These are phyloP conservation scores for Dasysyrphus tricinctus DNA, from an alignment of 2,888 invertebrate species.

Conservation along the genomic window DNA sequence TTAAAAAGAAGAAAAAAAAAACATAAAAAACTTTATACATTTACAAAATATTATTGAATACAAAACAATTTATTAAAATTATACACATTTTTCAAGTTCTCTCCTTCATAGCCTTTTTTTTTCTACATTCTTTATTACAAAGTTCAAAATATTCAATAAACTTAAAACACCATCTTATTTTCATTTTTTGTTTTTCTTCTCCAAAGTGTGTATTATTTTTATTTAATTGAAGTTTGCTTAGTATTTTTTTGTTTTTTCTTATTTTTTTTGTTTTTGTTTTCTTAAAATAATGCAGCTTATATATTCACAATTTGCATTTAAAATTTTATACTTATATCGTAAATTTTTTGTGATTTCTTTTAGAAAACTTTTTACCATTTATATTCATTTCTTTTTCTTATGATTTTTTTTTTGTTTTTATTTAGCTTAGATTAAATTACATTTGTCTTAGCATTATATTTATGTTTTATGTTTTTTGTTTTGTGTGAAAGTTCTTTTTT, in stretches of 20 bases:
- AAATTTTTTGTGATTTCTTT: slow-evolving; percentile 67
- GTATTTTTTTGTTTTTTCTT: slow-evolving; percentile 22
- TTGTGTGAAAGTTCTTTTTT: slow-evolving; percentile 64
- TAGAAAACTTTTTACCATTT: slow-evolving; percentile 75
- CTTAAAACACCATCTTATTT: slow-evolving; percentile 46
- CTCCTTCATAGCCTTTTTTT: slow-evolving; percentile 43
- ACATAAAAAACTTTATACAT: slow-evolving; percentile 61
- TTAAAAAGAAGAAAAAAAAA: background rate
- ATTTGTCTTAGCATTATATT: slow-evolving; percentile 70
- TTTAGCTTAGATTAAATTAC: slow-evolving; percentile 73
- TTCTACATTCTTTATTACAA: slow-evolving; percentile 36
- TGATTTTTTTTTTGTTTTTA: slow-evolving; percentile 11
- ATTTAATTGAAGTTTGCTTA: slow-evolving; percentile 71
- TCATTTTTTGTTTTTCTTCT: slow-evolving; percentile 4
- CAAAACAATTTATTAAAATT: slow-evolving; percentile 59
- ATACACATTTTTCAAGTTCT: slow-evolving; percentile 43
- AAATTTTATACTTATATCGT: slow-evolving; percentile 56
- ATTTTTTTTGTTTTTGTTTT: slow-evolving; percentile 47
- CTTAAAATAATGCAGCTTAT: slow-evolving; percentile 69
- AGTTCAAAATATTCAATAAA: slow-evolving; percentile 62
- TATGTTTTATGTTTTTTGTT: slow-evolving; percentile 44
- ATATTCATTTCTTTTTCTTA: slow-evolving; percentile 32
- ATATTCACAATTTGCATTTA: slow-evolving; percentile 74
- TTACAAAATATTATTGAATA: slow-evolving; percentile 47
- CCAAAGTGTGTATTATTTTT: slow-evolving; percentile 44